These are phyloP conservation scores for Rhagoletis pomonella DNA, from an alignment of 1,140 invertebrate genomes.

Conservation along the genomic window DNA sequence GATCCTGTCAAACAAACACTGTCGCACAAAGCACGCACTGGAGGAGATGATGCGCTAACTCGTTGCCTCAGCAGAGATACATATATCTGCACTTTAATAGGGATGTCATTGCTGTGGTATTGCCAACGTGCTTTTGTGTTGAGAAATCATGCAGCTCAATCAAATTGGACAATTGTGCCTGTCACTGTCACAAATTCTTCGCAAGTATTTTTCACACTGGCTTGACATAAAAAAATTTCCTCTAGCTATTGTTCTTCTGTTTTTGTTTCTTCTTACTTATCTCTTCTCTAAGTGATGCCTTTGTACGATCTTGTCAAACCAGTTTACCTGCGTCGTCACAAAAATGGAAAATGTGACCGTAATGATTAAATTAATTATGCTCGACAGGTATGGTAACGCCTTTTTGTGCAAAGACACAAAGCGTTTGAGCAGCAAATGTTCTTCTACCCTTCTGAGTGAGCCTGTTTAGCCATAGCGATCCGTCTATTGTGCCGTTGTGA, in stretches of 20 bases:
- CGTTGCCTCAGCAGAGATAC: background rate
- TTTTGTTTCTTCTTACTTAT: background rate
- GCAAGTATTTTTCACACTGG: background rate
- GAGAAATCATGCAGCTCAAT: conserved; percentile 9
- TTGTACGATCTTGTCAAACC: conserved; percentile 17
- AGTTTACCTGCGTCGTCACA: background rate
- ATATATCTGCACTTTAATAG: too few relatives aligned
- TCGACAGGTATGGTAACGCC: conserved; percentile 52
- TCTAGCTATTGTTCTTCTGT: background rate
- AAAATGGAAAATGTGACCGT: conserved; percentile 30
- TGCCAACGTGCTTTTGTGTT: background rate
- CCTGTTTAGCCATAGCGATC: too few relatives aligned
- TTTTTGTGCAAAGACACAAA: background rate
- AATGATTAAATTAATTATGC: conserved; percentile 54
- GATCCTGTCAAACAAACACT: conserved; percentile 3
- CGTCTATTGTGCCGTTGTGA: too few relatives aligned
- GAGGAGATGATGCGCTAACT: background rate
- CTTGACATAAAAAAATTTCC: background rate
- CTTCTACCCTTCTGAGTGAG: too few relatives aligned
- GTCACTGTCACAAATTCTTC: conserved; percentile 1
- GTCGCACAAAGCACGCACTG: background rate
- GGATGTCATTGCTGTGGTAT: background rate
- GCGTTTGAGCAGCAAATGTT: background rate
- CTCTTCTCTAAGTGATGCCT: background rate
- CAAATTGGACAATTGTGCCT: background rate